A percentile compares a stretch with the other conserved stretches of the same genome.
Evolutionary conservation across 2,797 vertebrate genomes (phyloP).

Genomic region (Carcharodon carcharias): DNA sequence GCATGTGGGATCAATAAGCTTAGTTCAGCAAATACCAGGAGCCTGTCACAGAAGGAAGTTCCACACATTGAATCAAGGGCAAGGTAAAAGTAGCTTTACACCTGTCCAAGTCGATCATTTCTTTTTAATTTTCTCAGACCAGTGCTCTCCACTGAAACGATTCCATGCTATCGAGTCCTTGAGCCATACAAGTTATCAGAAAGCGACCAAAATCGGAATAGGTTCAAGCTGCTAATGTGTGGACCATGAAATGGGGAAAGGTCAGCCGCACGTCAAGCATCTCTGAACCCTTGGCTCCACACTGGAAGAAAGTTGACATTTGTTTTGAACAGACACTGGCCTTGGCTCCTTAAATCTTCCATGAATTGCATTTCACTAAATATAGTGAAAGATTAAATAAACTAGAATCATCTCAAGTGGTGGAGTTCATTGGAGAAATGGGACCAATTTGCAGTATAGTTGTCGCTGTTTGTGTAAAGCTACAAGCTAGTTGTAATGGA

Average conservation of each 20-base stretch:
- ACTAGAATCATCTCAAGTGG: not conserved
- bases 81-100: not conserved
- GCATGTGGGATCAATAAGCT: not conserved
- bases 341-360: not conserved
- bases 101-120: not conserved
- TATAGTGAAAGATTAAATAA: not conserved
- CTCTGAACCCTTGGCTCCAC: not conserved
- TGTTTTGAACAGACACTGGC: not conserved
- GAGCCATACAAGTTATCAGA: not conserved
- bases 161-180: not conserved
- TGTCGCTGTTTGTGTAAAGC: not conserved
- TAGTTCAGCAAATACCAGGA: not conserved
- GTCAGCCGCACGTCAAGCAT: not conserved
- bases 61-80: not conserved
- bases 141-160: not conserved
- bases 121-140: not conserved
- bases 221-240: not conserved
- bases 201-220: not conserved
- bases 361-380: not conserved
- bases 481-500: not conserved
- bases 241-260: not conserved
- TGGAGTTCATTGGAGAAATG: not conserved
- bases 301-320: not conserved
- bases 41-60: not conserved
- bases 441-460: not conserved